Evolutionary conservation across 1,140 invertebrate genomes (phyloP), one percentile per base, ranked within the genome.

Genomic region (Heliothis subflexa): DNA sequence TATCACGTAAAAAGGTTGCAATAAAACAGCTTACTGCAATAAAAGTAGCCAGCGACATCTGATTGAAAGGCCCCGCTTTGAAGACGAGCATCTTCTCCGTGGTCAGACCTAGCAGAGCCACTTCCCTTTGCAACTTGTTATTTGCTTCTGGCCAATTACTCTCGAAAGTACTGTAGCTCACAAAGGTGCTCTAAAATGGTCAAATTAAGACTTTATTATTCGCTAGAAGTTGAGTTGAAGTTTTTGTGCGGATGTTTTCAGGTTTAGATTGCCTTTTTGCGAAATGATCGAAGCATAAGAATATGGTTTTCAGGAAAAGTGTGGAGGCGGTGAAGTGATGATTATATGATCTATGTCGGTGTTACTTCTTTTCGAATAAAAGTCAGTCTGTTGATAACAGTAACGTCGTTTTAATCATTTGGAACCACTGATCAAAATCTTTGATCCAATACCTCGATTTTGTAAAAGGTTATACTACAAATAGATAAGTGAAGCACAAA

Each of bases 21-120:
- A 50, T n/a, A 68, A 61, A 71, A 14, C 55, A 74, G 74, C 83
- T 81, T 77, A 90, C 89, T 12, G 80, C 73, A 13, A 90, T 78
- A 75, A 89, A 90, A 28, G 89, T 89, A 0, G 79, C 21, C 0
- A 90, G 66, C 0, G 89, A 86, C 86, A 90, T 89, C 21, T 87
- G 82, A 49, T 88, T 83, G 66, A 88, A 89, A 0, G 88, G 87
- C 16, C 89, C 89, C 5, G 88, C 89, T 72, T 52, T 84, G 78
- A 89, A 90, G 2, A 81, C 80, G 11, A 90, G 62, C 47, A 66
- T 84, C 68, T 82, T 86, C 10, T 52, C 82, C 2, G 86, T 86
- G 14, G 82, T 82, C 7, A 83, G 33, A 1, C 79, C 80, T 10
- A 90, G 75, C 4, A 89, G 52, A 2, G 75, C 78, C 18, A 89